Evolutionary conservation across 2,797 vertebrate genomes (phyloP).

Genomic region (Melanotaenia boesemani): DNA sequence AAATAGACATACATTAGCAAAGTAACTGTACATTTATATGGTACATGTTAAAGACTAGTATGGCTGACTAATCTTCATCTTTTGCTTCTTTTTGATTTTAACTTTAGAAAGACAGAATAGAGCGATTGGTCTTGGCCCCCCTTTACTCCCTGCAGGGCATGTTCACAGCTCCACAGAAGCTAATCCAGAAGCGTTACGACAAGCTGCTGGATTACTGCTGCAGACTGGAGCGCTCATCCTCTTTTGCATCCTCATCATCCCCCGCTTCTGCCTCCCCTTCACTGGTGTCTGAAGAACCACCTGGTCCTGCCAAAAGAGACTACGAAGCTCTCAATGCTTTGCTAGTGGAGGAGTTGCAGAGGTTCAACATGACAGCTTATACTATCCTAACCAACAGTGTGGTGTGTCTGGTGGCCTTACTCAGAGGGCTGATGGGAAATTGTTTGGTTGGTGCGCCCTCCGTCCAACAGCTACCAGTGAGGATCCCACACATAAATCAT

Average conservation of each 20-base stretch:
- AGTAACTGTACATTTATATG: background rate
- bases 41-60: background rate
- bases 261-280: constrained; percentile 54
- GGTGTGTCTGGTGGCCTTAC: constrained; percentile 82
- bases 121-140: constrained; percentile 86
- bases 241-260: constrained; percentile 68
- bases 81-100: constrained; percentile 12
- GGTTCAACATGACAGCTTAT: constrained; percentile 88
- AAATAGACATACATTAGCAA: background rate
- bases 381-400: constrained; percentile 89
- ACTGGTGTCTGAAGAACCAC: constrained; percentile 77
- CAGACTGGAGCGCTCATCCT: constrained; percentile 85
- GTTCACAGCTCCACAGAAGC: constrained; percentile 94
- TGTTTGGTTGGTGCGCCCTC: constrained; percentile 76
- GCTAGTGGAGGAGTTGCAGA: constrained; percentile 92
- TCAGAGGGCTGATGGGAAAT: constrained; percentile 79
- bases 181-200: constrained; percentile 98
- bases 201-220: constrained; percentile 95
- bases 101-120: constrained; percentile 84
- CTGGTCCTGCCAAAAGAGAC: constrained; percentile 87
- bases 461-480: constrained; percentile 85
- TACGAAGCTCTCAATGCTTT: constrained; percentile 95
- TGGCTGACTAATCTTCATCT: constrained; percentile 10
- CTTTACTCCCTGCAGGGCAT: constrained; percentile 88
- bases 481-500: constrained; percentile 40